Percentiles rank a stretch among this genome's conserved stretches.
These are phyloP conservation scores for Nothocercus nigrocapillus DNA, from an alignment of 2,113 vertebrate genomes.

Conservation along the genomic window DNA sequence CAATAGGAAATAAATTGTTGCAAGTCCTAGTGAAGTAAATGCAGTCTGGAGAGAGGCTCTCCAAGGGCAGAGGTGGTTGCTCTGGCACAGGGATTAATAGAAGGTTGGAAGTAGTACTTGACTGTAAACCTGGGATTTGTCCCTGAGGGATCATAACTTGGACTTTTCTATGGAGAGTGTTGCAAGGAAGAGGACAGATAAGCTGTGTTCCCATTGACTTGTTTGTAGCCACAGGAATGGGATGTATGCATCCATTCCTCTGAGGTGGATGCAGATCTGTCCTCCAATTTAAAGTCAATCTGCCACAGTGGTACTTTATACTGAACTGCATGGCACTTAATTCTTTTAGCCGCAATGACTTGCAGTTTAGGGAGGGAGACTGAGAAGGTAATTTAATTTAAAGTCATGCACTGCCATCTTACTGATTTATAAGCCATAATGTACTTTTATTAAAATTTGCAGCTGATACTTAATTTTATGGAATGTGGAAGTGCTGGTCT, in stretches of 20 bases:
- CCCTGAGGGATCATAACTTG: neutral
- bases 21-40: neutral
- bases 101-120: neutral
- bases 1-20: neutral
- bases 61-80: neutral
- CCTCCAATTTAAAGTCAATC: neutral
- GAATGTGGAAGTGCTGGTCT: neutral
- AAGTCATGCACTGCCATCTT: neutral
- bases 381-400: neutral
- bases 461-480: neutral
- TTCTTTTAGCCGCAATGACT: neutral
- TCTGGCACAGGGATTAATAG: neutral
- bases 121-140: neutral
- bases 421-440: neutral
- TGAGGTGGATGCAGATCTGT: neutral
- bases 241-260: neutral
- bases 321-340: neutral
- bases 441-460: neutral
- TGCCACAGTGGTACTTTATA: neutral
- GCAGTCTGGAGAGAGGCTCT: neutral
- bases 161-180: accelerated
- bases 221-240: neutral
- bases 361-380: neutral
- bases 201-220: neutral
- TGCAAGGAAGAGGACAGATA: neutral